Evolutionary conservation across 2,888 invertebrate genomes (phyloP).

Genomic region (Trachelus troglodyta): DNA sequence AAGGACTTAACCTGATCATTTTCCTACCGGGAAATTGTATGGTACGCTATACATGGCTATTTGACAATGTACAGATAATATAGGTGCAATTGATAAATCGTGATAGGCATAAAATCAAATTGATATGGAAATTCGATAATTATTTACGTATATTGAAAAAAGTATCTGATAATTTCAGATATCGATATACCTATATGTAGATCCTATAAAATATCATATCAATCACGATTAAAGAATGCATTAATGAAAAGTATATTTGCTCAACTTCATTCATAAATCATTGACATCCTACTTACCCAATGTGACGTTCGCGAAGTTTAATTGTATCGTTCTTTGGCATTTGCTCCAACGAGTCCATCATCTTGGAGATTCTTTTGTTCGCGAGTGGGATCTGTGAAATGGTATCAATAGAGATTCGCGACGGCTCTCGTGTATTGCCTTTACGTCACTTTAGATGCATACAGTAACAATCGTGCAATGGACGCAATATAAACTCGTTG

Average conservation of each 20-base stretch:
- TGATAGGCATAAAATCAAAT: background rate
- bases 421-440: background rate
- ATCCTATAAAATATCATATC: background rate
- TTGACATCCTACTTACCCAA: slow-evolving; percentile 75
- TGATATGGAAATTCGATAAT: too few species aligned
- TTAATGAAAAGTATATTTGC: background rate
- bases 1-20: background rate
- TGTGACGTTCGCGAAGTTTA: slow-evolving; percentile 81
- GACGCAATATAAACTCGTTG: background rate
- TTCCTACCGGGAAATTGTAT: background rate
- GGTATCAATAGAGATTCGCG: background rate
- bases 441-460: background rate
- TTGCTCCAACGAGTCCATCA: slow-evolving; percentile 73
- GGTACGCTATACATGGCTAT: background rate
- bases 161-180: background rate
- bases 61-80: background rate
- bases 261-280: background rate
- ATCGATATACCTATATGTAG: background rate
- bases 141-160: too few species aligned
- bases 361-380: slow-evolving; percentile 36
- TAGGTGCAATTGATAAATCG: background rate
- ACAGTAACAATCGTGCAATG: background rate
- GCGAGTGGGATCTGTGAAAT: background rate
- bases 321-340: slow-evolving; percentile 86
- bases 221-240: background rate